Evolutionary conservation across 2,888 invertebrate species (phyloP), one percentile per base, ranked within the genome.

Genomic region (Herminia tarsipennalis): DNA sequence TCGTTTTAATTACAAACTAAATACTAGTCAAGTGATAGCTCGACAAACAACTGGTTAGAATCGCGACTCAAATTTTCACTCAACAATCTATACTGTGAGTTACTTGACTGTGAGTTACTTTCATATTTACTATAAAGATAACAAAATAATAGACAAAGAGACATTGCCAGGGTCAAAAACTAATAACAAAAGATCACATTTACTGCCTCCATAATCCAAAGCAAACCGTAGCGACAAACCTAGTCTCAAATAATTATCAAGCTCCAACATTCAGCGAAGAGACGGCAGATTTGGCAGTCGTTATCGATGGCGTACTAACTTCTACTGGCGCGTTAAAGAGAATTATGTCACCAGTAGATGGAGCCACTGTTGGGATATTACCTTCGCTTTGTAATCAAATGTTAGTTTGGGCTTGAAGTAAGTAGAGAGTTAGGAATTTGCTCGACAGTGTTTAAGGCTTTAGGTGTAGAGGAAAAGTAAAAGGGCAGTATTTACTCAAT

Each of bases 281-380:
- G 51, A 38, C 44, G 48, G 18, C 49, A 50, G 55, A 55, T 50
- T 47, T 39, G 39, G 38, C 14, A 39, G 20, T 44, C 48, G 48
- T 54, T 48, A 45, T 38, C 39, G 46, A 34, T 33, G 49, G 32
- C 24, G 21, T 41, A 41, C 42, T 40, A 32, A 14, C 22, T 30
- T 14, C 36, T 24, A 43, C 30, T 22, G 30, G 18, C 9, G 20
- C 30, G 22, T 38, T 38, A 38, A 13, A 13, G 10, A 38, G 38
- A 39, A 38, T 38, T 38, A 45, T 42, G 35, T 36, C 18, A 6
- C 25, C 33, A 6, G 22, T 43, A 43, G 42, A 42, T 35, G 22
- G 35, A 28, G 16, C 13, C 12, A 36, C 30, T 24, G 24, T 9
- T 1, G 9, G 10, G 1, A 10, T 14, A 43, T 43, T 36, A 30